A percentile compares a stretch with the other conserved stretches of the same genome.
Evolutionary conservation across 2,888 invertebrate genomes (phyloP).

Genomic region (Tenthredo amoena): DNA sequence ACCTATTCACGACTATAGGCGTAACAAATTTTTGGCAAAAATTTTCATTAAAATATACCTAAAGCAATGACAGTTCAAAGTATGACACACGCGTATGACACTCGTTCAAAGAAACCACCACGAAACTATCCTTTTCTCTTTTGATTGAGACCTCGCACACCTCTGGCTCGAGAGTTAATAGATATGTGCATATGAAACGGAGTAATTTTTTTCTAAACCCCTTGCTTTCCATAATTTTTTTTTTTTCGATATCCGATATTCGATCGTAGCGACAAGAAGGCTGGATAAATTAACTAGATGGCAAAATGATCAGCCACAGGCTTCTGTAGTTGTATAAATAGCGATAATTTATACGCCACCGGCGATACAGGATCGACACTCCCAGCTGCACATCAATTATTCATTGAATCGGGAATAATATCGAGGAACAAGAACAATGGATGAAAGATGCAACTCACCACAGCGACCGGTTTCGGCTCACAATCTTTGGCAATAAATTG

Average conservation of each 20-base stretch:
- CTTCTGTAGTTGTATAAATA: background rate
- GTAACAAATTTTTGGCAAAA: background rate
- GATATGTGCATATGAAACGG: background rate
- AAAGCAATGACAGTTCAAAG: background rate
- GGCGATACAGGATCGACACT: background rate
- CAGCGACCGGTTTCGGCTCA: conserved; percentile 60
- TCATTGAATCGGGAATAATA: background rate
- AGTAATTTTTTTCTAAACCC: background rate
- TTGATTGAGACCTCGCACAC: background rate
- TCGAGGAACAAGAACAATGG: conserved; percentile 13
- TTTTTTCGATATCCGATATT: background rate
- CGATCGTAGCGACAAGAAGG: background rate
- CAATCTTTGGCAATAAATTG: conserved; percentile 53
- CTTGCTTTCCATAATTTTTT: background rate
- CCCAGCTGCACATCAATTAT: conserved; percentile 16
- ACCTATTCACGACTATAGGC: background rate
- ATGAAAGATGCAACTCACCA: conserved; percentile 59
- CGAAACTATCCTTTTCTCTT: background rate
- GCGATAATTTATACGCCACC: conserved; percentile 36
- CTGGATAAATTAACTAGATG: background rate
- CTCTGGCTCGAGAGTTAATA: background rate
- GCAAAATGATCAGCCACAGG: background rate
- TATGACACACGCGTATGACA: background rate
- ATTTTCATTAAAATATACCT: background rate
- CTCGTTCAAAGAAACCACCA: background rate